These are phyloP conservation scores for Pachymerium ferrugineum DNA, from an alignment of 2,888 invertebrate genomes.

Conservation along the genomic window DNA sequence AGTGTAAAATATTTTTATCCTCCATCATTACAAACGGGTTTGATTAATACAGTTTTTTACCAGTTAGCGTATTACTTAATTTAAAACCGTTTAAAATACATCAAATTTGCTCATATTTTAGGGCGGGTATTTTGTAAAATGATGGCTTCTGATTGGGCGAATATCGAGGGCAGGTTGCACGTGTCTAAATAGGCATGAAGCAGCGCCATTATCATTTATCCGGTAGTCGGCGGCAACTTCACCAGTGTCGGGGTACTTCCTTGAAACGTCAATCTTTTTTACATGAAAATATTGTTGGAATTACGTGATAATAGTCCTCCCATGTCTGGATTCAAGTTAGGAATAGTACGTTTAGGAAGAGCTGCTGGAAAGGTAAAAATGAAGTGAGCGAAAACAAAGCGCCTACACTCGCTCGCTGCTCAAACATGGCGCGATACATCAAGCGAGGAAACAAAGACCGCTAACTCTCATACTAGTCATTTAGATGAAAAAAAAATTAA, in stretches of 20 bases:
- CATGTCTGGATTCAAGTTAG: constrained; percentile 41
- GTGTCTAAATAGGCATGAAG: constrained; percentile 23
- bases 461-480: not conserved
- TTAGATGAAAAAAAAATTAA: not conserved
- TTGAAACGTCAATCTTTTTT: not conserved
- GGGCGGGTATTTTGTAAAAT: not conserved
- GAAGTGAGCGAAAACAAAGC: not conserved
- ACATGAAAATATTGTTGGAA: constrained; percentile 36
- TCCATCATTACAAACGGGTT: too few species aligned
- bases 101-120: not conserved
- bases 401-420: not conserved
- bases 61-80: too few species aligned
- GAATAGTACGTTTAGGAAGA: constrained; percentile 50
- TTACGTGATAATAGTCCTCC: constrained; percentile 35
- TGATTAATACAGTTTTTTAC: too few species aligned
- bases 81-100: not conserved
- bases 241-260: constrained; percentile 1
- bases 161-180: not conserved
- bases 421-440: constrained; percentile 13
- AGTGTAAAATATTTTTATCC: too few species aligned
- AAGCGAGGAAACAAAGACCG: constrained; percentile 11
- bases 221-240: constrained; percentile 23
- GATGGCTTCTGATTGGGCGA: not conserved
- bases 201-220: constrained; percentile 30
- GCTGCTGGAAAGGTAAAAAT: constrained; percentile 49